Evolutionary conservation across 2,888 invertebrate species (phyloP).

Genomic region (Lissonota sp.): DNA sequence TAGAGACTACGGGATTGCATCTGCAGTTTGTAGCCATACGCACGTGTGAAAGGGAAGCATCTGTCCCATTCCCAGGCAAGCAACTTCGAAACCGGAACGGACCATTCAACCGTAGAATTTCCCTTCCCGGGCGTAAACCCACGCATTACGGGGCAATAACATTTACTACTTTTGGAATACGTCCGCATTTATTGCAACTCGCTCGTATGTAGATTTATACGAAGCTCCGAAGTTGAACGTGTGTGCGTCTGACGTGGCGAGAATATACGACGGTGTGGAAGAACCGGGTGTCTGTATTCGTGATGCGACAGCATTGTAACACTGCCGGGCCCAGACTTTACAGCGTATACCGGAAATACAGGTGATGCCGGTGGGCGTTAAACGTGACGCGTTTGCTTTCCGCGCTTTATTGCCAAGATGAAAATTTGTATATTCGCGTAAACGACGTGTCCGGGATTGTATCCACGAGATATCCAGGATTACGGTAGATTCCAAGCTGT

Average conservation of each 20-base stretch:
- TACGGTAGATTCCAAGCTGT: not conserved
- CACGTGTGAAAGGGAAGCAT: not conserved
- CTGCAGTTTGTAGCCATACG: not conserved
- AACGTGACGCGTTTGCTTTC: slow-evolving; percentile 30
- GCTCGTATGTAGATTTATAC: too few relatives aligned
- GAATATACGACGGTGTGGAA: not conserved
- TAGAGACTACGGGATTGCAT: not conserved
- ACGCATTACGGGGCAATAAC: slow-evolving; percentile 54
- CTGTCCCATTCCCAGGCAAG: not conserved
- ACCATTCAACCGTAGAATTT: slow-evolving; percentile 33
- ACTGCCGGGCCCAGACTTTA: not conserved
- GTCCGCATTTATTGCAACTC: slow-evolving; percentile 64
- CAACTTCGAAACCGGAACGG: slow-evolving; percentile 16
- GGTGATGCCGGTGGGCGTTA: slow-evolving; percentile 3
- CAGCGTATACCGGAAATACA: not conserved
- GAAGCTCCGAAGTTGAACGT: not conserved
- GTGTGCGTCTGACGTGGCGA: slow-evolving; percentile 48
- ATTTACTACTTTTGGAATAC: slow-evolving; percentile 65
- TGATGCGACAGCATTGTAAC: slow-evolving; percentile 6
- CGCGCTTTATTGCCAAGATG: slow-evolving; percentile 35
- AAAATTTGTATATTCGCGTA: slow-evolving; percentile 28
- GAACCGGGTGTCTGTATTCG: slow-evolving; percentile 6
- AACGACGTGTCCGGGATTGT: slow-evolving; percentile 33
- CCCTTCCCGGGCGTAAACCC: slow-evolving; percentile 45
- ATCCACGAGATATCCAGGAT: slow-evolving; percentile 21